A percentile compares a stretch with the other conserved stretches of the same genome.
Conservation (phyloP, 2,888 invertebrate species). For the Sinelater perroti region DNA sequence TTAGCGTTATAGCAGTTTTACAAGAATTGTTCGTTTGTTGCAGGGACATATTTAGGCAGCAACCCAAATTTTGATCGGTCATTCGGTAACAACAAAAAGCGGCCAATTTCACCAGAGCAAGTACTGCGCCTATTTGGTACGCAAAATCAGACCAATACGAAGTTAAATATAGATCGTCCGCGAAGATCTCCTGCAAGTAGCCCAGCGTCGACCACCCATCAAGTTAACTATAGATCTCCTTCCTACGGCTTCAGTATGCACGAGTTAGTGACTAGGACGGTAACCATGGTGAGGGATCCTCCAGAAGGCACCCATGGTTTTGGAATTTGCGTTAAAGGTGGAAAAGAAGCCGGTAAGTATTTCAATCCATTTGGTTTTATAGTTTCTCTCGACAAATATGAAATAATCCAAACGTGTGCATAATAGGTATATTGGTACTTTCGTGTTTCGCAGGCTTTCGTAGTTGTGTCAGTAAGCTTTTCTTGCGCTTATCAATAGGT, state of each 20-base stretch:
- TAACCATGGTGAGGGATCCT: slow-evolving; percentile 85
- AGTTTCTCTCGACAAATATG: too few species aligned
- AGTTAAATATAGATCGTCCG: slow-evolving; percentile 49
- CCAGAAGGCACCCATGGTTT: slow-evolving; percentile 85
- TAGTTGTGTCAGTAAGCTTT: too few species aligned
- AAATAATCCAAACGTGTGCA: too few species aligned
- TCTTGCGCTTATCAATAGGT: too few species aligned
- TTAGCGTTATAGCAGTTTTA: not conserved
- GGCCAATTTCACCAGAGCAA: slow-evolving; percentile 87
- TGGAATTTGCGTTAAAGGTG: slow-evolving; percentile 91
- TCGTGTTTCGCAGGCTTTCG: too few species aligned
- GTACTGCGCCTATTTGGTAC: slow-evolving; percentile 58
- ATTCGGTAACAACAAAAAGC: slow-evolving; percentile 72
- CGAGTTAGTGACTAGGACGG: slow-evolving; percentile 82
- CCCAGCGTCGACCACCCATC: slow-evolving; percentile 82
- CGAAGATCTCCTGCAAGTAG: slow-evolving; percentile 76
- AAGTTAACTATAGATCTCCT: slow-evolving; percentile 61
- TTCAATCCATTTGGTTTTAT: too few species aligned
- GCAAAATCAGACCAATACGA: slow-evolving; percentile 49
- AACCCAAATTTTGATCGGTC: slow-evolving; percentile 65
- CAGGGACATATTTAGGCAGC: slow-evolving; percentile 76
- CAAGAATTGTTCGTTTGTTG: too few species aligned
- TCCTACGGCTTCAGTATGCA: slow-evolving; percentile 68
- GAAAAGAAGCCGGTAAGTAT: slow-evolving; percentile 85
- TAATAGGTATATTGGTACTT: too few species aligned